phyloP scores from a whole-genome alignment of 2,888 invertebrate genomes.

The Chrysopilus asiliformis region DNA sequence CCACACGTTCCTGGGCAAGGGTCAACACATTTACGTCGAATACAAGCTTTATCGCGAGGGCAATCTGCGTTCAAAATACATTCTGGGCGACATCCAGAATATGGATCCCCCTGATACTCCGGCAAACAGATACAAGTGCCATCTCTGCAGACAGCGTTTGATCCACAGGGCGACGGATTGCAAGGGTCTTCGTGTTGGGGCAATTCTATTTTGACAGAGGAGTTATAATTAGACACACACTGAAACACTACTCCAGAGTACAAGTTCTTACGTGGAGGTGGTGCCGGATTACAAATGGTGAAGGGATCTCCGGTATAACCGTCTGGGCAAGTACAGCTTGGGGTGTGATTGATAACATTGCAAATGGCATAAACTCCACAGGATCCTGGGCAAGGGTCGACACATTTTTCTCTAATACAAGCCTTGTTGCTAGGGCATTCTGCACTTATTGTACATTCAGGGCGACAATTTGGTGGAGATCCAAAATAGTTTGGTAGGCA shows the following conservation, averaged over 20 bases:
- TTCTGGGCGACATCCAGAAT: conserved; percentile 64
- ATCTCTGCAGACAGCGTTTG: conserved; percentile 52
- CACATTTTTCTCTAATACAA: conserved; percentile 50
- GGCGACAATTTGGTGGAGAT: conserved; percentile 52
- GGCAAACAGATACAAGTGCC: conserved; percentile 54
- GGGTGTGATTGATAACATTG: conserved; percentile 46
- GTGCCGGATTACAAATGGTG: conserved; percentile 19
- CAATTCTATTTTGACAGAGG: too few relatives aligned
- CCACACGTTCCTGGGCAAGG: conserved; percentile 73
- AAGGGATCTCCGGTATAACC: conserved; percentile 51
- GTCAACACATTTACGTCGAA: conserved; percentile 57
- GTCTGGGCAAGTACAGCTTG: conserved; percentile 46
- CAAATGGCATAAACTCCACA: conserved; percentile 47
- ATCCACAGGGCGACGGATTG: conserved; percentile 53
- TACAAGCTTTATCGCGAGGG: conserved; percentile 51
- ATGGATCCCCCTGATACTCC: conserved; percentile 61
- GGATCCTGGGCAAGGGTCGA: conserved; percentile 55
- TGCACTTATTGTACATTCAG: conserved; percentile 51
- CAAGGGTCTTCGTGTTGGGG: conserved; percentile 40
- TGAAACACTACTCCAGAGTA: too few relatives aligned
- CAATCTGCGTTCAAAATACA: conserved; percentile 66
- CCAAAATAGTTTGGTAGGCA: conserved; percentile 47
- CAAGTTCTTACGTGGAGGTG: conserved; percentile 7
- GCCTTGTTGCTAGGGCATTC: conserved; percentile 53
- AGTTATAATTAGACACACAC: too few relatives aligned